Evolutionary conservation across 1,140 invertebrate species (phyloP), one percentile per base, ranked within the genome.

Genomic region (Bombus ignitus): DNA sequence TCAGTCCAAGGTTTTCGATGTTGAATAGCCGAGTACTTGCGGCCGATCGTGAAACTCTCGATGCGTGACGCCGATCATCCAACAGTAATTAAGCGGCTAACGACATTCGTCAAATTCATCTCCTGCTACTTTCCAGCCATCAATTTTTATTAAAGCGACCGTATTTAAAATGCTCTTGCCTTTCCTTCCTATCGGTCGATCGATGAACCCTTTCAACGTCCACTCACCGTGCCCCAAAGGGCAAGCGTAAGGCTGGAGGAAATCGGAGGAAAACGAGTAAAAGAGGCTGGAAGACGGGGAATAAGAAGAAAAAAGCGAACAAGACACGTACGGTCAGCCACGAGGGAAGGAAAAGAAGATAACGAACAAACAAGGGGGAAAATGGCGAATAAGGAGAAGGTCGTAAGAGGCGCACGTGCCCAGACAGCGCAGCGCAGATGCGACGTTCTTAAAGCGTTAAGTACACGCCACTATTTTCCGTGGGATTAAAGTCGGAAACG

Each of bases 401-500:
- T 66, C 66, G 75, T 82, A 86, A 74, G 72, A 68, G 68, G 79
- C 59, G 77, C 88, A 89, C 88, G 84, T 89, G 87, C 87, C 59
- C 81, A 73, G 87, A 82, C 81, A 83, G 70, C 47, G 81, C 73
- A 79, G 85, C 89, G 85, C 89, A 87, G 81, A 90, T 84, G 88
- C 77, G 77, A 89, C 85, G 81, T 90, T 84, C 88, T 90, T 90
- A 85, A 89, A 89, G 81, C 88, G 88, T 89, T 90, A 90, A 90
- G 88, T 89, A 90, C 86, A 87, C 85, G 81, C 62, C 74, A 82
- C 85, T 90, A 90, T 90, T 90, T 90, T 89, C 81, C 70, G 70
- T 77, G 73, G 88, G 88, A 90, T 90, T 90, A 90, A 83, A 89
- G 89, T 87, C 78, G 88, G 70, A 86, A 90, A 90, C 86, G 86